Conservation (phyloP, 53 echinoderm and acorn worm species). For the Temnopleurus reevesii region DNA sequence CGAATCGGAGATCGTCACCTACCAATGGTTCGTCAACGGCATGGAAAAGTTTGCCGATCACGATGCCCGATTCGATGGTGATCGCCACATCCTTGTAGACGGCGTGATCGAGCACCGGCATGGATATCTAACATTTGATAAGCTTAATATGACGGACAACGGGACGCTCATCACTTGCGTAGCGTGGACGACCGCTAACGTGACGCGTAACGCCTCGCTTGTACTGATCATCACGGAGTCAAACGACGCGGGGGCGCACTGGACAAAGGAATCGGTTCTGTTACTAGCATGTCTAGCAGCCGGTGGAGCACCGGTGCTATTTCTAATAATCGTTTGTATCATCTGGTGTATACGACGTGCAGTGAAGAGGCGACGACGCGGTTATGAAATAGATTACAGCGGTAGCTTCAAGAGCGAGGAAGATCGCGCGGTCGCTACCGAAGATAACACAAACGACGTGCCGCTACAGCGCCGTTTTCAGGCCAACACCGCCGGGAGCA, state of each 20-base stretch:
- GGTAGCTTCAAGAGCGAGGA: conserved; percentile 53
- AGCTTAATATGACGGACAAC: conserved; percentile 32
- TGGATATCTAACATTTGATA: conserved; percentile 9
- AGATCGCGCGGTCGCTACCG: not conserved
- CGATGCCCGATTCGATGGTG: not conserved
- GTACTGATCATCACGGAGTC: not conserved
- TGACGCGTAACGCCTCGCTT: not conserved
- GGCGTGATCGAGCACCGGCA: not conserved
- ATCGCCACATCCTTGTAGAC: not conserved
- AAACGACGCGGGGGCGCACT: not conserved
- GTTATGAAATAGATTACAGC: conserved; percentile 48
- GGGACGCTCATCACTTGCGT: conserved; percentile 18
- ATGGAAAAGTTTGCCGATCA: not conserved
- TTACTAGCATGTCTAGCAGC: conserved; percentile 30
- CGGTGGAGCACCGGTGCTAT: conserved; percentile 41
- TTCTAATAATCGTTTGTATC: conserved; percentile 34
- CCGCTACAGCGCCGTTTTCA: not conserved
- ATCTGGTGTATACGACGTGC: conserved; percentile 21
- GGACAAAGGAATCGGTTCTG: conserved; percentile 34
- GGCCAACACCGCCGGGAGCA: not conserved
- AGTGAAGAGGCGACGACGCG: not conserved
- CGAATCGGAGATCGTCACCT: conserved; percentile 26
- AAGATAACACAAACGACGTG: not conserved
- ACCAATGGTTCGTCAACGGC: conserved; percentile 64
- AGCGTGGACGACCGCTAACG: conserved; percentile 23